Conservation (phyloP, 2,888 invertebrate genomes). For the Tolmerus cingulatus region DNA sequence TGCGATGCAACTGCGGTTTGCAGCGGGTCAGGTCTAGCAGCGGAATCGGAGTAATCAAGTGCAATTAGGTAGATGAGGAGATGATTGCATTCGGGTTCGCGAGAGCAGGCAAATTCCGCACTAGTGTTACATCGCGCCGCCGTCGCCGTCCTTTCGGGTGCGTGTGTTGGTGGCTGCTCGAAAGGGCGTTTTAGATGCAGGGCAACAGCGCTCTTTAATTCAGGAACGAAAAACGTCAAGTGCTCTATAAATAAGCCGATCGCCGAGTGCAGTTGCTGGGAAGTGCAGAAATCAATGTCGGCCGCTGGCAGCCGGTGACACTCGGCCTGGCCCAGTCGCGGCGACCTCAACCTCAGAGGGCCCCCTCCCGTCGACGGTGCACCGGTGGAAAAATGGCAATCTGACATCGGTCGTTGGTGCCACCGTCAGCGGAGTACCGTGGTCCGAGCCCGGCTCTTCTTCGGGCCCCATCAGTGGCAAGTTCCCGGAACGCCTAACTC, state of each 20-base stretch:
- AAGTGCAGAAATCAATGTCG: constrained; percentile 24
- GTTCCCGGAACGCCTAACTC: not conserved
- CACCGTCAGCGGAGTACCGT: not conserved
- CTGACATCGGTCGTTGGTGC: not conserved
- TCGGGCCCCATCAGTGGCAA: not conserved
- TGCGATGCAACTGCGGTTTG: not conserved
- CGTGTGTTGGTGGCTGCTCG: constrained; percentile 15
- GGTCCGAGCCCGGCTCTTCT: not conserved
- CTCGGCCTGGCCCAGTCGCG: not conserved
- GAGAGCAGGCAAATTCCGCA: constrained; percentile 21
- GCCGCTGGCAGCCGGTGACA: constrained; percentile 22
- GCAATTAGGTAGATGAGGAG: constrained; percentile 33
- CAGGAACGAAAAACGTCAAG: constrained; percentile 25
- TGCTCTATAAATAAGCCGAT: constrained; percentile 36
- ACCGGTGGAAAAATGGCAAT: not conserved
- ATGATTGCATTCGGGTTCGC: constrained; percentile 33
- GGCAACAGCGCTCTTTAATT: constrained; percentile 8
- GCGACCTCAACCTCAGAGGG: not conserved
- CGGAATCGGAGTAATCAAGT: constrained; percentile 19
- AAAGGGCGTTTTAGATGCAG: constrained; percentile 41
- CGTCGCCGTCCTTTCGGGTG: constrained; percentile 29
- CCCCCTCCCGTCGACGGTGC: not conserved
- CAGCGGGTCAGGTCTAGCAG: not conserved
- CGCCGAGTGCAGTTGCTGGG: not conserved
- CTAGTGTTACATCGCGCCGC: constrained; percentile 37